These are phyloP conservation scores for Andrena camellia DNA, from an alignment of 2,888 invertebrate species.

Conservation along the genomic window DNA sequence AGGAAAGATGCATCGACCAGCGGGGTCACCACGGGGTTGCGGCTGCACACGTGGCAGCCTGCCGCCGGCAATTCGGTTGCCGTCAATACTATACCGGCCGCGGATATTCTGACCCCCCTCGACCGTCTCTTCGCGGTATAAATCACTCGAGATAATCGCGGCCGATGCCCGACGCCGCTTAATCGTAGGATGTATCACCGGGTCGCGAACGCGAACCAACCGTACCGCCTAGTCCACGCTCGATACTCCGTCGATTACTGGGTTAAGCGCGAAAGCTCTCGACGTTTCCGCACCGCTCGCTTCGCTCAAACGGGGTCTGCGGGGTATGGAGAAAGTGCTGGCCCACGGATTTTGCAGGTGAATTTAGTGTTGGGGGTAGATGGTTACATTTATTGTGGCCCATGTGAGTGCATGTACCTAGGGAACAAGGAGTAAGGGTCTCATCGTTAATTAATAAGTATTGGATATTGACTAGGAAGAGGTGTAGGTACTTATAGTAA, in stretches of 20 bases:
- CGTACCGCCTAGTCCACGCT: slow-evolving; percentile 30
- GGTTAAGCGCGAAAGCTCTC: background rate
- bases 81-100: slow-evolving; percentile 69
- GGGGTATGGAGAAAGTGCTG: too few species aligned
- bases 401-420: too few species aligned
- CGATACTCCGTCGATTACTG: background rate
- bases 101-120: slow-evolving; percentile 44
- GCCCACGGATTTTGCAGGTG: too few species aligned
- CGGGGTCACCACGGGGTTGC: slow-evolving; percentile 77
- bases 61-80: slow-evolving; percentile 77
- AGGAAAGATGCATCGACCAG: slow-evolving; percentile 75
- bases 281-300: too few species aligned
- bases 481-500: background rate
- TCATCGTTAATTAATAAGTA: too few species aligned
- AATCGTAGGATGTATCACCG: slow-evolving; percentile 77
- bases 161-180: slow-evolving; percentile 78
- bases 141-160: slow-evolving; percentile 80
- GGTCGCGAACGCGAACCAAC: slow-evolving; percentile 41
- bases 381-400: too few species aligned
- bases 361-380: too few species aligned
- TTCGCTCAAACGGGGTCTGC: too few species aligned
- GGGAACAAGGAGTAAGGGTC: too few species aligned
- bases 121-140: slow-evolving; percentile 63
- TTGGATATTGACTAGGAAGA: too few species aligned
- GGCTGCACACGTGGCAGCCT: slow-evolving; percentile 75